phyloP scores from a whole-genome alignment of 2,113 vertebrate species.

The Saiga tatarica region DNA sequence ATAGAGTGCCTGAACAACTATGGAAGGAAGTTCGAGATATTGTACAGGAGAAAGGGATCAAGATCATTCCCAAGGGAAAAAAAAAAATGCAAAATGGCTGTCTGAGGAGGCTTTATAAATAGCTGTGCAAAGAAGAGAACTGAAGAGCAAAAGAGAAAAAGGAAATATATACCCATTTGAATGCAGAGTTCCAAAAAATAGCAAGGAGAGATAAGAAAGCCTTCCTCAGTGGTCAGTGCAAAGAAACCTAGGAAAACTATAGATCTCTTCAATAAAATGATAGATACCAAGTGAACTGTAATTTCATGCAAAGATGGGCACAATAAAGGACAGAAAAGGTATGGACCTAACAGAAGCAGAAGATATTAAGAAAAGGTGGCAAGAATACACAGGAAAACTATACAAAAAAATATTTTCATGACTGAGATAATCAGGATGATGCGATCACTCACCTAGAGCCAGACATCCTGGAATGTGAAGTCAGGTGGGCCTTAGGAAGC shows the following conservation, averaged over 20 bases:
- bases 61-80: neutral
- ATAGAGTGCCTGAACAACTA: neutral
- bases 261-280: neutral
- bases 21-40: neutral
- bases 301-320: neutral
- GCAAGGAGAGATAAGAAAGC: neutral
- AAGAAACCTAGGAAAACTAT: neutral
- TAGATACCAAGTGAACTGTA: neutral
- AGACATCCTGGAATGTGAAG: neutral
- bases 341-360: neutral
- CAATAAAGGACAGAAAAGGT: neutral
- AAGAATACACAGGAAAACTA: neutral
- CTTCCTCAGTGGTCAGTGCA: neutral
- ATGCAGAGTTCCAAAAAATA: neutral
- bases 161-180: neutral
- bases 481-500: neutral
- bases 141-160: neutral
- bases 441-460: neutral
- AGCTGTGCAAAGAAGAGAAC: neutral
- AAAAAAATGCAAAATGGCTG: neutral
- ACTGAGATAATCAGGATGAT: neutral
- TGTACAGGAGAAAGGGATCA: neutral
- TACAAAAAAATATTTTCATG: neutral
- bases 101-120: neutral
- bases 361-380: neutral